Percentiles rank a stretch among this genome's conserved stretches.
Conservation (phyloP, 2,888 invertebrate genomes). For the Petrolisthes cinctipes region DNA sequence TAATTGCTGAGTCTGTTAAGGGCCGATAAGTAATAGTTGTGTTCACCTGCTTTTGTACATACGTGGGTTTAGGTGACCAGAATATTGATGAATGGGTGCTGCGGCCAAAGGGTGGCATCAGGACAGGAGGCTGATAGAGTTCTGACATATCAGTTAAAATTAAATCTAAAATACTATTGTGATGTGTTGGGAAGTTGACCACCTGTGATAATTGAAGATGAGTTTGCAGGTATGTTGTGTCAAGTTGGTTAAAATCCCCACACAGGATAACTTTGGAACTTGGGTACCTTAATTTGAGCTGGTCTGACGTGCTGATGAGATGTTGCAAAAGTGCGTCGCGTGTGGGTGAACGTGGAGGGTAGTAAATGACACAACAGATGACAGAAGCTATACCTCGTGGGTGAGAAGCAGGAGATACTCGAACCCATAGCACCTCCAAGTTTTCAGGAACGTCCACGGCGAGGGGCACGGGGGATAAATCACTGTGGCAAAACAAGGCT, state of each 20-base stretch:
- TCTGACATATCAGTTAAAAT: background rate
- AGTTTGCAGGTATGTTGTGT: background rate
- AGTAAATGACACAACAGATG: background rate
- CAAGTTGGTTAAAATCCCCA: background rate
- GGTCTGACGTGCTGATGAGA: too few species aligned
- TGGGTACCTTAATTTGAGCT: too few species aligned
- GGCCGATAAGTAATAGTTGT: background rate
- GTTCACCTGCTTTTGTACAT: background rate
- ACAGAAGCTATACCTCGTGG: background rate
- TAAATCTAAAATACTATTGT: background rate
- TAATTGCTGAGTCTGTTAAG: background rate
- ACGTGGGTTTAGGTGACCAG: background rate
- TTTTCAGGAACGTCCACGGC: background rate
- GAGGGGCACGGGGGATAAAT: background rate
- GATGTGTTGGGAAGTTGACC: background rate
- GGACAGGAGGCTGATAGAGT: background rate
- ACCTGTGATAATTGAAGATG: background rate
- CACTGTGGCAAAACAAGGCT: background rate
- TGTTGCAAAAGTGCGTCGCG: background rate
- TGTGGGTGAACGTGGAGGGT: background rate
- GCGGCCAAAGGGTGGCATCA: background rate
- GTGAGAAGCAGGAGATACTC: background rate
- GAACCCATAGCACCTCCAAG: background rate
- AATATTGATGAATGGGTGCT: background rate
- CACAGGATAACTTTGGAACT: background rate